Percentiles rank a stretch among this genome's conserved stretches.
These are phyloP conservation scores for Platysteira castanea DNA, from an alignment of 2,113 vertebrate species.

Conservation along the genomic window DNA sequence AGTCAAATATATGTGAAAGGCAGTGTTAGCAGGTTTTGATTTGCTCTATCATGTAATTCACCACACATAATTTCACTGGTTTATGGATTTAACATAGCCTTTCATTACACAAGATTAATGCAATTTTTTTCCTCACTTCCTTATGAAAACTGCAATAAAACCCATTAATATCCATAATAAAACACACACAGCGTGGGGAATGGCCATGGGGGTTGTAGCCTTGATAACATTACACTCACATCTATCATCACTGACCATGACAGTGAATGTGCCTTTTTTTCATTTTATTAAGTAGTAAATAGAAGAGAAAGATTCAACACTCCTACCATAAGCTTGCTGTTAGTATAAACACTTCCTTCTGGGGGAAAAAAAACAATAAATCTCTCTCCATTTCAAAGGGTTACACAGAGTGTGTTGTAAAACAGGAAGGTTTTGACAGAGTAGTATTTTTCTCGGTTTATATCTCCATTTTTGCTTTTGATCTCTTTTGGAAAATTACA, in stretches of 20 bases:
- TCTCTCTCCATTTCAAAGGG: background rate
- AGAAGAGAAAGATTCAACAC: background rate
- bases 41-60: background rate
- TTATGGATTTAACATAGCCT: background rate
- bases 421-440: background rate
- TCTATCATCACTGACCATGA: background rate
- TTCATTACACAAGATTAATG: background rate
- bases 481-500: background rate
- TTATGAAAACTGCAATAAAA: background rate
- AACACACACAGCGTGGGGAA: background rate
- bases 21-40: background rate
- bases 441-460: background rate
- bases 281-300: background rate
- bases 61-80: background rate
- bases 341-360: background rate
- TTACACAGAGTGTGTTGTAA: background rate
- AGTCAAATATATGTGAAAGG: background rate
- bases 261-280: background rate
- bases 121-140: background rate
- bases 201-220: background rate
- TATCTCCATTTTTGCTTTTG: background rate
- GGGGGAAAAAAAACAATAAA: background rate
- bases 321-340: background rate
- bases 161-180: background rate
- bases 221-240: background rate